Evolutionary conservation across 2,113 vertebrate genomes (phyloP).

Genomic region (Vulpes ferrilata): DNA sequence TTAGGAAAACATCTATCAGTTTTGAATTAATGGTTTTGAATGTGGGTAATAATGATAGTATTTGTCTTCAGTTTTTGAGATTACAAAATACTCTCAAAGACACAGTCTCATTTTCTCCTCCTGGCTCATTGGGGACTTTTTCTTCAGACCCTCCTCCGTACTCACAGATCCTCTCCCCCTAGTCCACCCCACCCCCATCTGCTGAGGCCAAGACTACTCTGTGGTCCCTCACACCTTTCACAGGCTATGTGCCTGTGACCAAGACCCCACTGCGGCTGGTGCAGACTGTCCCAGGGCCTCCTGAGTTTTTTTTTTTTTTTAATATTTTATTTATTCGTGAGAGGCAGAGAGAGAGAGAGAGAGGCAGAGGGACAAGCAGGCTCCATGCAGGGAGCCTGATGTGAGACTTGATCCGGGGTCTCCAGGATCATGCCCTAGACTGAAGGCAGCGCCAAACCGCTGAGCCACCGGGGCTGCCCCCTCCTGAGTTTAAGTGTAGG

Average conservation of each 20-base stretch:
- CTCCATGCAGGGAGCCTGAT: too few relatives aligned
- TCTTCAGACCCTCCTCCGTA: not conserved
- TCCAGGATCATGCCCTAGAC: too few relatives aligned
- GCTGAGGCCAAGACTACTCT: not conserved
- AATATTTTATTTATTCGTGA: too few relatives aligned
- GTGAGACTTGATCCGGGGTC: too few relatives aligned
- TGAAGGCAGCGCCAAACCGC: too few relatives aligned
- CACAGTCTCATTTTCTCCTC: not conserved
- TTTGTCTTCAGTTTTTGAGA: conserved; percentile 20
- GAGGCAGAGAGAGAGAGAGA: too few relatives aligned
- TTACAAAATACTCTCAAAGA: not conserved
- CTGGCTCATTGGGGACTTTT: not conserved
- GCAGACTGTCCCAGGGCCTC: not conserved
- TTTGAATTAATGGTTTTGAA: conserved; percentile 5
- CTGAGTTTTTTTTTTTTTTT: not conserved
- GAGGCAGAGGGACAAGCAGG: too few relatives aligned
- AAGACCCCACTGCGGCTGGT: not conserved
- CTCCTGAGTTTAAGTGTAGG: not conserved
- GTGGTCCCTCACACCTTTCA: not conserved
- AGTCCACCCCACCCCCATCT: not conserved
- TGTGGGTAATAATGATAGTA: not conserved
- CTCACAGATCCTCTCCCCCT: not conserved
- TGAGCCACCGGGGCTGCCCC: not conserved
- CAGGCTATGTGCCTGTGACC: not conserved
- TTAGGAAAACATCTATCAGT: not conserved